Conservation (phyloP, 2,113 vertebrate species). For the Thermophis baileyi region DNA sequence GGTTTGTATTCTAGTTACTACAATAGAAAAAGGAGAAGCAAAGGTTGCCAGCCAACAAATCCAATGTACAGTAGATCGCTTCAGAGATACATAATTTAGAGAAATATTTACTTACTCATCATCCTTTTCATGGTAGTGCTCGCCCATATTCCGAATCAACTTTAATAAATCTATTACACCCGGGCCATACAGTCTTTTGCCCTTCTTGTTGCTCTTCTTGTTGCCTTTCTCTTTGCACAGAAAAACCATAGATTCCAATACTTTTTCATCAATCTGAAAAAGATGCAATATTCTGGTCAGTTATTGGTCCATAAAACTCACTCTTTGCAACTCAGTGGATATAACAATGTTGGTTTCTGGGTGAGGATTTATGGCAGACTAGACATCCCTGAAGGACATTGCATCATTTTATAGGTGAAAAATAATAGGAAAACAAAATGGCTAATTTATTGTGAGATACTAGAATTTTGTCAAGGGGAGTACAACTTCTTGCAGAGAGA, state of each 20-base stretch:
- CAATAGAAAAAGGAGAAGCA: not conserved
- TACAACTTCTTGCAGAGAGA: not conserved
- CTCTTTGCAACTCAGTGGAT: not conserved
- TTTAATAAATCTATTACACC: not conserved
- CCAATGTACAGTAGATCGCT: not conserved
- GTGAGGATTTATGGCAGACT: not conserved
- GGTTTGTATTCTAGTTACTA: not conserved
- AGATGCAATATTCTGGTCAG: not conserved
- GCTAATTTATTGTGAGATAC: not conserved
- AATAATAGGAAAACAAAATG: not conserved
- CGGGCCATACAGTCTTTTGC: accelerated
- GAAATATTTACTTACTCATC: not conserved
- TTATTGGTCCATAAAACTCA: not conserved
- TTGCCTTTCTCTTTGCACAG: not conserved
- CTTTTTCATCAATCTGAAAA: not conserved
- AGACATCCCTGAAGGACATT: not conserved
- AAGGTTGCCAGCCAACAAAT: not conserved
- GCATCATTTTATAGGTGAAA: not conserved
- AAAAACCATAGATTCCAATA: not conserved
- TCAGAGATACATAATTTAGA: not conserved
- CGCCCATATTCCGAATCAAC: not conserved
- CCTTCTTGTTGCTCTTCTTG: not conserved
- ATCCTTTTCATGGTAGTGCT: not conserved
- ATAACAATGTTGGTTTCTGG: not conserved
- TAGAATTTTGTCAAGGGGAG: not conserved